Evolutionary conservation across 2,888 invertebrate species (phyloP).

Genomic region (Yponomeuta malinellus): DNA sequence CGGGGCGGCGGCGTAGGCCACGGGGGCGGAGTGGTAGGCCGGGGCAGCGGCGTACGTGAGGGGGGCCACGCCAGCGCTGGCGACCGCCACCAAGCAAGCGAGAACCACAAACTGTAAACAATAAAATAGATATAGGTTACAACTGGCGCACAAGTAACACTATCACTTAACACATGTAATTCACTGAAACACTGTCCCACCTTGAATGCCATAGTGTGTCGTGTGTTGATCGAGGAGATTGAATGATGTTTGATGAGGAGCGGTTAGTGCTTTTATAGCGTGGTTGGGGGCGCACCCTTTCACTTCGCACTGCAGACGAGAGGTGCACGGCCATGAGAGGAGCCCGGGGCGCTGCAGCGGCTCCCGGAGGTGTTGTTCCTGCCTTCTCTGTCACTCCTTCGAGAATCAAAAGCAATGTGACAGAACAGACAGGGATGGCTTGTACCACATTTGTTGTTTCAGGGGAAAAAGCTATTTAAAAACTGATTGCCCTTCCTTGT

Average conservation of each 20-base stretch:
- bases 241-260: conserved; percentile 58
- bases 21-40: conserved; percentile 35
- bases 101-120: conserved; percentile 53
- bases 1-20: conserved; percentile 36
- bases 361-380: conserved; percentile 13
- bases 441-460: not conserved
- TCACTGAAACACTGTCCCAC: conserved; percentile 34
- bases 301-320: conserved; percentile 42
- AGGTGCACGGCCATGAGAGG: conserved; percentile 52
- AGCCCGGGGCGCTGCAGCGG: conserved; percentile 44
- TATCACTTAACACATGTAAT: not conserved
- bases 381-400: not conserved
- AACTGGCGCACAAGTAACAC: conserved; percentile 9
- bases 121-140: conserved; percentile 16
- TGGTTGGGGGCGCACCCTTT: conserved; percentile 63
- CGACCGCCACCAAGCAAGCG: conserved; percentile 53
- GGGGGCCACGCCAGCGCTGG: conserved; percentile 51
- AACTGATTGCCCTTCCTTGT: too few species aligned
- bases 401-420: not conserved
- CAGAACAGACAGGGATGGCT: not conserved
- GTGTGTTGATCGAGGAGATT: conserved; percentile 48
- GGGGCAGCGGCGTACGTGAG: conserved; percentile 34
- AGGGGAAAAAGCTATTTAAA: not conserved
- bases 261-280: conserved; percentile 60
- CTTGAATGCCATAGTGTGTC: conserved; percentile 68